phyloP scores from a whole-genome alignment of 2,113 vertebrate species.

The Scomber japonicus region DNA sequence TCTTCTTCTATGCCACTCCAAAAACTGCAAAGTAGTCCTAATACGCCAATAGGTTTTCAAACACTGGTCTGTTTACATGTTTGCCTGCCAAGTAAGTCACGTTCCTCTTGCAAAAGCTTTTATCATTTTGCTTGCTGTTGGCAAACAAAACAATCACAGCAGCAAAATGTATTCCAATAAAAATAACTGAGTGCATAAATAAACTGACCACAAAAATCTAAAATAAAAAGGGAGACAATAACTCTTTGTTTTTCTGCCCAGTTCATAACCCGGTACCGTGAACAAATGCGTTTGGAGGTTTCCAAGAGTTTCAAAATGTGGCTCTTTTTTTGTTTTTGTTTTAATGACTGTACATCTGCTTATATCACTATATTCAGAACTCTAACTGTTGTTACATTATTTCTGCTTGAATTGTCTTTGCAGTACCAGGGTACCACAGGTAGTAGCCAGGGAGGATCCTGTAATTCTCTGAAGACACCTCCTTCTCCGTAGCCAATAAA shows the following conservation, averaged over 20 bases:
- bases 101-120: conserved; percentile 29
- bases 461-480: conserved; percentile 86
- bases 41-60: conserved; percentile 17
- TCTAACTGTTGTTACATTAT: conserved; percentile 10
- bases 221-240: conserved; percentile 26
- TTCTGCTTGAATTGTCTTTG: conserved; percentile 37
- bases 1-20: conserved; percentile 10
- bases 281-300: conserved; percentile 21
- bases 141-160: conserved; percentile 21
- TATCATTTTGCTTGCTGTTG: conserved; percentile 15
- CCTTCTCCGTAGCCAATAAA: conserved; percentile 79
- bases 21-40: conserved; percentile 20
- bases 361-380: neutral
- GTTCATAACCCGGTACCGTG: conserved; percentile 19
- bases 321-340: neutral
- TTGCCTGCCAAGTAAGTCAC: conserved; percentile 38
- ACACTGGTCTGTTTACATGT: conserved; percentile 22
- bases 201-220: conserved; percentile 8
- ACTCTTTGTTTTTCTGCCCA: conserved; percentile 28
- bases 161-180: conserved; percentile 12
- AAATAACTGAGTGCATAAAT: conserved; percentile 27
- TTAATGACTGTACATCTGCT: neutral
- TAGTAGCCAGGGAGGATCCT: conserved; percentile 85
- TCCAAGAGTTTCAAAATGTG: neutral
- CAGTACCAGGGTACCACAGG: conserved; percentile 81